phyloP scores from a whole-genome alignment of 2,113 vertebrate species.

The Pimephales promelas region DNA sequence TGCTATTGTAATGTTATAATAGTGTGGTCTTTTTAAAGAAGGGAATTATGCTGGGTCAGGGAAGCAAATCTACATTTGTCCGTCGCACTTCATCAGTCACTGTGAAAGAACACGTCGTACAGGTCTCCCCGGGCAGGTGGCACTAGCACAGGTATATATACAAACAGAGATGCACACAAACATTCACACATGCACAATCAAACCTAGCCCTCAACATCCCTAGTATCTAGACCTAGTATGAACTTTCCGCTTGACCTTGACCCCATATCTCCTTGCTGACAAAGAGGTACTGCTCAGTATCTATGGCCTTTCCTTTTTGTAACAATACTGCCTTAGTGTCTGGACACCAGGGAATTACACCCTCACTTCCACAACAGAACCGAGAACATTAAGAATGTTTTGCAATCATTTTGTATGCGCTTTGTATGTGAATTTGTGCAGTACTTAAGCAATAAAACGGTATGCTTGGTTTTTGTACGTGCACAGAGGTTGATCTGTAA shows the following conservation, averaged over 20 bases:
- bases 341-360: slow-evolving; percentile 50
- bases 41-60: slow-evolving; percentile 38
- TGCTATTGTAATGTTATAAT: slow-evolving; percentile 17
- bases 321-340: slow-evolving; percentile 53
- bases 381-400: slow-evolving; percentile 61
- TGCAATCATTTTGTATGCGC: slow-evolving; percentile 60
- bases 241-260: slow-evolving; percentile 43
- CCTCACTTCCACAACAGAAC: slow-evolving; percentile 61
- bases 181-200: slow-evolving; percentile 12
- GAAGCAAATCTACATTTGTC: slow-evolving; percentile 40
- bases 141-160: slow-evolving; percentile 25
- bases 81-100: slow-evolving; percentile 34
- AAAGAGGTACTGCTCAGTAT: slow-evolving; percentile 52
- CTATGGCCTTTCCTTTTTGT: slow-evolving; percentile 55
- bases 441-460: slow-evolving; percentile 75
- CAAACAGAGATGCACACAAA: slow-evolving; percentile 13
- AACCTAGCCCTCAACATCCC: slow-evolving; percentile 23
- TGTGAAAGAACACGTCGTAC: slow-evolving; percentile 29
- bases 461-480: slow-evolving; percentile 64
- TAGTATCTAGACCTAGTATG: slow-evolving; percentile 39
- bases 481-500: slow-evolving; percentile 64
- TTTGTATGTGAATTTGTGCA: slow-evolving; percentile 65
- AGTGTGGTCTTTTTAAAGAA: slow-evolving; percentile 29
- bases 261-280: slow-evolving; percentile 43
- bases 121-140: slow-evolving; percentile 29